phyloP scores from a whole-genome alignment of 2,888 invertebrate genomes.

The Drosophila leonis region DNA sequence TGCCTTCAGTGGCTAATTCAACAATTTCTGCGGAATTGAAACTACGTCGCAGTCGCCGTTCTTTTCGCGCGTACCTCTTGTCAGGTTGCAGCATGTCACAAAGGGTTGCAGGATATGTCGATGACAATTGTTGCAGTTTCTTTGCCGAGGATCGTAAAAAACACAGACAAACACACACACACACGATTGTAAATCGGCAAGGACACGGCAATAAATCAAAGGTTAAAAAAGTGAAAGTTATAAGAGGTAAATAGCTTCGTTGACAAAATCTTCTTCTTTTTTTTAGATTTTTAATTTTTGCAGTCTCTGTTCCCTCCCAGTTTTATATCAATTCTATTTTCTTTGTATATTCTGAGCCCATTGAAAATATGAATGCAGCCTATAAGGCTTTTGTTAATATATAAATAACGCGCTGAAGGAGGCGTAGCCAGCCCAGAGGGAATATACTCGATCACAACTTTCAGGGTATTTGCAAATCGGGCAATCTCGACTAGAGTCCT shows the following conservation, averaged over 20 bases:
- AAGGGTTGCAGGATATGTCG: constrained; percentile 73
- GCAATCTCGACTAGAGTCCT: not conserved
- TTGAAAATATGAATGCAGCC: not conserved
- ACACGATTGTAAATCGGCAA: constrained; percentile 9
- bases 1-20: constrained; percentile 44
- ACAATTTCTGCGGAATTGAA: constrained; percentile 64
- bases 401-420: not conserved
- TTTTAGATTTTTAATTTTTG: constrained; percentile 1
- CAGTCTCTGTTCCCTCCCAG: constrained; percentile 4
- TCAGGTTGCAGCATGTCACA: constrained; percentile 68
- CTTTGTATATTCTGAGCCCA: constrained; percentile 9
- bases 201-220: constrained; percentile 68
- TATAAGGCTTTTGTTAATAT: not conserved
- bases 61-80: constrained; percentile 27
- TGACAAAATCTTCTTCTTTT: not conserved
- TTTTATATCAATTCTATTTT: constrained; percentile 25
- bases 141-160: constrained; percentile 63
- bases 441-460: not conserved
- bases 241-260: not conserved
- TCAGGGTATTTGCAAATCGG: not conserved
- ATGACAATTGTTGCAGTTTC: constrained; percentile 78
- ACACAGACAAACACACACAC: constrained; percentile 1
- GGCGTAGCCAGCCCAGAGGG: not conserved
- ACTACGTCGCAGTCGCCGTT: constrained; percentile 32
- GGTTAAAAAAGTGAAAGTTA: constrained; percentile 64